A percentile compares a stretch with the other conserved stretches of the same genome.
Conservation (phyloP, 1,140 invertebrate genomes). For the Pygmarrhopalites habei region DNA sequence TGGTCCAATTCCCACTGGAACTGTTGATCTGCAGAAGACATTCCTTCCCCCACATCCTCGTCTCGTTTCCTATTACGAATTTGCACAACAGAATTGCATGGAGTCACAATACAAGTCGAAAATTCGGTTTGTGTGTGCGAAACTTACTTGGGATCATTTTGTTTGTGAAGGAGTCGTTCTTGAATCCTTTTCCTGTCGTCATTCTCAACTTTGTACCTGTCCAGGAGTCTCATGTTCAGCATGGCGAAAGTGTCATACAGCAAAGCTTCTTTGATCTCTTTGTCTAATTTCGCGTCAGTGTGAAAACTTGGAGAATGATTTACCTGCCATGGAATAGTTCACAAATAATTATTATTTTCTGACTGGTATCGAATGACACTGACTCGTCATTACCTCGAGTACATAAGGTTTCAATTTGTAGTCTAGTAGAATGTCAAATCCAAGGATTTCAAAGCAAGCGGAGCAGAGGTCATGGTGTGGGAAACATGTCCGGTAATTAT, state of each 20-base stretch:
- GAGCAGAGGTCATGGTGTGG: constrained; percentile 72
- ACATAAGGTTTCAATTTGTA: constrained; percentile 77
- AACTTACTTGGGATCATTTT: no score
- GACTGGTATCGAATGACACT: no score
- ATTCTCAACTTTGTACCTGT: constrained; percentile 63
- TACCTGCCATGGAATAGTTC: no score
- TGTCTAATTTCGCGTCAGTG: constrained; percentile 72
- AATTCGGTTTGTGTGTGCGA: no score
- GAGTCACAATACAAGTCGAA: no score
- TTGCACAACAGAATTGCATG: no score
- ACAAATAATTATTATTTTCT: constrained; percentile 15
- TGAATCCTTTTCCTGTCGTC: constrained; percentile 48
- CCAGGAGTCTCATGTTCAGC: constrained; percentile 69
- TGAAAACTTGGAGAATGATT: constrained; percentile 89
- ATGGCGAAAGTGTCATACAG: constrained; percentile 75
- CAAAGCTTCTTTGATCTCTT: constrained; percentile 72
- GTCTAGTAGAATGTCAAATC: constrained; percentile 80
- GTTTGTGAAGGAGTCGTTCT: constrained; percentile 43
- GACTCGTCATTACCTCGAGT: constrained; percentile 69
- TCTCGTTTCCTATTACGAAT: constrained; percentile 51
- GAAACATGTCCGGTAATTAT: constrained; percentile 81
- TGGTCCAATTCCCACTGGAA: constrained; percentile 27
- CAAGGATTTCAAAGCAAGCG: constrained; percentile 82
- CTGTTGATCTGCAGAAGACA: background rate
- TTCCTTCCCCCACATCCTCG: constrained; percentile 59